phyloP scores from a whole-genome alignment of 2,113 vertebrate species.

The Atrichornis clamosus region DNA sequence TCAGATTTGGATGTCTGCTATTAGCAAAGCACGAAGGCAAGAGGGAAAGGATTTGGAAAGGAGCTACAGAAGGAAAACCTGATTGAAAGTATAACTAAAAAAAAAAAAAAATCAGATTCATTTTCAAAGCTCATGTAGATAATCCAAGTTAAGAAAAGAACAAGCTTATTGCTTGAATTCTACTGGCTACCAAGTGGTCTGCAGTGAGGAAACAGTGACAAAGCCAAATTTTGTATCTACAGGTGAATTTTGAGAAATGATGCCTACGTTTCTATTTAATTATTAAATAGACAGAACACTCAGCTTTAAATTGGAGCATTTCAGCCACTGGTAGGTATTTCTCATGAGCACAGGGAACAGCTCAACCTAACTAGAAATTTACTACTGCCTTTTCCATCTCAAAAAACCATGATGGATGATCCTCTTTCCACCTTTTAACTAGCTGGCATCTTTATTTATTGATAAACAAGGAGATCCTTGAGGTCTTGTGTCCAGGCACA shows the following conservation, averaged over 20 bases:
- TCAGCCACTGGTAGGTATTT: neutral
- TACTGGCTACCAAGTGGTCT: neutral
- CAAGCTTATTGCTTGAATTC: neutral
- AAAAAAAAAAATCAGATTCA: fast-evolving
- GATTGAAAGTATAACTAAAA: neutral
- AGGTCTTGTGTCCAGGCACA: neutral
- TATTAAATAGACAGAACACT: neutral
- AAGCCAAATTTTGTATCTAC: neutral
- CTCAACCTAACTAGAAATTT: neutral
- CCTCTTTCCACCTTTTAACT: neutral
- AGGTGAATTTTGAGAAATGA: neutral
- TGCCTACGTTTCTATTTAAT: neutral
- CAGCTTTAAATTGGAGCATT: neutral
- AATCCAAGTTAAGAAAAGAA: neutral
- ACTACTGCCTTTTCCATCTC: neutral
- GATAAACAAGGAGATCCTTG: neutral
- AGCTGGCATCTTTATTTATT: neutral
- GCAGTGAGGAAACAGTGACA: neutral
- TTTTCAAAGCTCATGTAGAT: neutral
- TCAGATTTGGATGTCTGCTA: neutral
- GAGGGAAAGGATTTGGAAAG: neutral
- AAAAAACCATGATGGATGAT: neutral
- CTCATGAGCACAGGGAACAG: neutral
- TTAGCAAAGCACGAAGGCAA: neutral
- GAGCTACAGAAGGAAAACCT: neutral